Evolutionary conservation across 2,888 invertebrate species (phyloP).

Genomic region (Sminthurides aquaticus): DNA sequence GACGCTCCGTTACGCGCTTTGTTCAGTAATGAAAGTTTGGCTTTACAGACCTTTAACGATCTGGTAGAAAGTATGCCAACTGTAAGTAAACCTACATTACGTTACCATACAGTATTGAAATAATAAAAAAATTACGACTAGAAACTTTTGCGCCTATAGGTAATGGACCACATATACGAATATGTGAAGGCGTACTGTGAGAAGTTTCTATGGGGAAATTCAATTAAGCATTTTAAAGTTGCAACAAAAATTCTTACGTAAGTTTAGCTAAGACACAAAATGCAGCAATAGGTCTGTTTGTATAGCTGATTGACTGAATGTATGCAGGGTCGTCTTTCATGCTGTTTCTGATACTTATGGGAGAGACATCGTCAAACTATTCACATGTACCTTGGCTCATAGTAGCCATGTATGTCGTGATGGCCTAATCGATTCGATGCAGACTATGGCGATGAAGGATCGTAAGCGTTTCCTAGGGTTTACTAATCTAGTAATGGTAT

Average conservation of each 20-base stretch:
- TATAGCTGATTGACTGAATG: too few relatives aligned
- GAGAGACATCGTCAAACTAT: constrained; percentile 1
- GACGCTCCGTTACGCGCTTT: constrained; percentile 11
- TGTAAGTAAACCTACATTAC: neutral
- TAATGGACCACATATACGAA: constrained; percentile 6
- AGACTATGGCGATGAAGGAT: constrained; percentile 2
- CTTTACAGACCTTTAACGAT: neutral
- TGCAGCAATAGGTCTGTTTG: too few relatives aligned
- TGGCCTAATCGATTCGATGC: constrained; percentile 8
- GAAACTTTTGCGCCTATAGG: constrained; percentile 5
- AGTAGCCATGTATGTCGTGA: constrained; percentile 12
- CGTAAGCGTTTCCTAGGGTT: constrained; percentile 8
- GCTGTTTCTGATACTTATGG: constrained; percentile 9
- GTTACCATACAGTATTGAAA: neutral
- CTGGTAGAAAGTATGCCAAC: constrained; percentile 8
- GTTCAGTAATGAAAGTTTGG: constrained; percentile 4
- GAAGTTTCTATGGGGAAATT: constrained; percentile 11
- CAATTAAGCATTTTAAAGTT: constrained; percentile 7
- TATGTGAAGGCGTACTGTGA: constrained; percentile 11
- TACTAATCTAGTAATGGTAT: constrained; percentile 18
- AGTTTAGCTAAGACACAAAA: too few relatives aligned
- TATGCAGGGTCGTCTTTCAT: constrained; percentile 7
- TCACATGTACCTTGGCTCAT: constrained; percentile 16
- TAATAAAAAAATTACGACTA: neutral
- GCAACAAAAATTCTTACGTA: constrained; percentile 15